Percentiles rank a stretch among this genome's conserved stretches.
These are phyloP conservation scores for Hiodon tergisus DNA, from an alignment of 2,113 vertebrate species.

Conservation along the genomic window DNA sequence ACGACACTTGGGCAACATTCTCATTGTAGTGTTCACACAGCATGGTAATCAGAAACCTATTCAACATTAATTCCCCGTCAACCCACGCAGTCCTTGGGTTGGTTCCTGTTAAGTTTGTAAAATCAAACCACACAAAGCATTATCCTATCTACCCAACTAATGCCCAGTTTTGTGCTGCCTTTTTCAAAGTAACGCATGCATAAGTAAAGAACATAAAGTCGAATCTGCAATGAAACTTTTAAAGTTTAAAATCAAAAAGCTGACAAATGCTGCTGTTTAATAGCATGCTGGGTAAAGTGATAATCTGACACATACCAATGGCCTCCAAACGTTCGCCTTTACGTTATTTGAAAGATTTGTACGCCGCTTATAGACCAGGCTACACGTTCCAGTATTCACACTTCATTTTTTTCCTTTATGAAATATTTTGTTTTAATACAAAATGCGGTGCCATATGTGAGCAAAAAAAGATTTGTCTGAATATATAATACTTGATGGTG, in stretches of 20 bases:
- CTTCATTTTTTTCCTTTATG: background rate
- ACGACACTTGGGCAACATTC: background rate
- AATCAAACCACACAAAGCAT: background rate
- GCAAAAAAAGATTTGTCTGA: too few species aligned
- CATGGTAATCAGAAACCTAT: slow-evolving; percentile 19
- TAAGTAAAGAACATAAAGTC: background rate
- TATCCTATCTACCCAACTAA: background rate
- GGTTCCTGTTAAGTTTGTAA: background rate
- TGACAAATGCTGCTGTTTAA: background rate
- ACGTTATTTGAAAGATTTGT: too few species aligned
- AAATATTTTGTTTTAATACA: too few species aligned
- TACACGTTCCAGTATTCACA: too few species aligned
- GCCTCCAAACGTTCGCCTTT: too few species aligned
- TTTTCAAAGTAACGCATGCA: background rate
- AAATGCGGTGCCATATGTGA: too few species aligned
- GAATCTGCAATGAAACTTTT: background rate
- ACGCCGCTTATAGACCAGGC: too few species aligned
- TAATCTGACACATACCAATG: background rate
- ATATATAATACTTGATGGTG: too few species aligned
- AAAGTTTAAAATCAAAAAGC: too few species aligned
- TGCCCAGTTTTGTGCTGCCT: background rate
- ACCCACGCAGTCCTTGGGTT: slow-evolving; percentile 16
- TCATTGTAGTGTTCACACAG: slow-evolving; percentile 6
- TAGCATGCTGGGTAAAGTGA: background rate
- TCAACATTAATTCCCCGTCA: slow-evolving; percentile 23